Conservation (phyloP, 2,888 invertebrate genomes). For the Phymatocera aterrima region DNA sequence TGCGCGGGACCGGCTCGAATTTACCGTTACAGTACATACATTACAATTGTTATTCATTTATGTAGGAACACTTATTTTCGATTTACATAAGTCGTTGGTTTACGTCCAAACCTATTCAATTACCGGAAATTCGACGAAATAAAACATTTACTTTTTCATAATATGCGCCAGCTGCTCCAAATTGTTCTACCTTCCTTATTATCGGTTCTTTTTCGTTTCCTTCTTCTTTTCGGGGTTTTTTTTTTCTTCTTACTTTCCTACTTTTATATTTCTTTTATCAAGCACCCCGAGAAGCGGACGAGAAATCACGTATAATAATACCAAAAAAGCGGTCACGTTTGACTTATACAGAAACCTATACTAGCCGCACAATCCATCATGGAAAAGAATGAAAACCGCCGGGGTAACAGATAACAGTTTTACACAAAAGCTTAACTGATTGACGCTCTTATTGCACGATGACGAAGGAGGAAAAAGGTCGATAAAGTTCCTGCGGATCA, state of each 20-base stretch:
- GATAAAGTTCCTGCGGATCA: not conserved
- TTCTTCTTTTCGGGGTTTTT: too few relatives aligned
- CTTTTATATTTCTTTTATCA: not conserved
- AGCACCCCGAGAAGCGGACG: not conserved
- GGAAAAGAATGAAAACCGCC: constrained; percentile 29
- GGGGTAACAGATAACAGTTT: constrained; percentile 5
- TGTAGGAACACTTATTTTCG: not conserved
- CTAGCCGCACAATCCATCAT: constrained; percentile 14
- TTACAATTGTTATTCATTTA: not conserved
- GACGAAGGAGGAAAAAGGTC: constrained; percentile 3
- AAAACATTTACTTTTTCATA: not conserved
- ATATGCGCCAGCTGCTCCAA: not conserved
- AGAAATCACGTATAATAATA: constrained; percentile 11
- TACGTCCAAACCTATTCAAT: not conserved
- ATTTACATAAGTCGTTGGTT: not conserved
- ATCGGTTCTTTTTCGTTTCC: not conserved
- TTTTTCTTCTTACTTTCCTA: too few relatives aligned
- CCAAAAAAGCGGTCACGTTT: not conserved
- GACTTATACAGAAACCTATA: constrained; percentile 26
- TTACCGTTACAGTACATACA: too few relatives aligned
- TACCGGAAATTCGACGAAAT: not conserved
- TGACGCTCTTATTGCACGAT: constrained; percentile 8
- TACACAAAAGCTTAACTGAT: constrained; percentile 26
- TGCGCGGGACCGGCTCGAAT: too few relatives aligned
- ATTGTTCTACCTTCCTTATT: not conserved